Percentiles rank a stretch among this genome's conserved stretches.
Conservation (phyloP, 2,888 invertebrate species). For the Tribolium freemani region DNA sequence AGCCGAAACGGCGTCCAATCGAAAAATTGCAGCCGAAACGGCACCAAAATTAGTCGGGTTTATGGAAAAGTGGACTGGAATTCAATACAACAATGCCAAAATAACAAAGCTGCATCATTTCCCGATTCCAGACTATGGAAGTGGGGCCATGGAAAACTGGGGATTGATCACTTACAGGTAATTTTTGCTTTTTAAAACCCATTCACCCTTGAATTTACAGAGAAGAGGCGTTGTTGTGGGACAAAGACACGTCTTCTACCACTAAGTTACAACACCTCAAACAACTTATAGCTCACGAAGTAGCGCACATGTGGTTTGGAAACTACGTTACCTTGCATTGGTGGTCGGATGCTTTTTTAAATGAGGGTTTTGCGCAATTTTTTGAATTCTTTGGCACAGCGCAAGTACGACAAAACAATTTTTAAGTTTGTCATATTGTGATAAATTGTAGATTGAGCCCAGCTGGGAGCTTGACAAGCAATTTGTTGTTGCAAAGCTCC, state of each 20-base stretch:
- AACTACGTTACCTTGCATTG: constrained; percentile 81
- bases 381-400: constrained; percentile 75
- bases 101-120: constrained; percentile 84
- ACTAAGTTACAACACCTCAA: constrained; percentile 76
- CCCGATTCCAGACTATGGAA: constrained; percentile 87
- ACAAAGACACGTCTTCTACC: constrained; percentile 69
- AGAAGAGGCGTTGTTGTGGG: constrained; percentile 73
- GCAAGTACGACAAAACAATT: constrained; percentile 41
- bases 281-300: constrained; percentile 81
- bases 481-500: constrained; percentile 50
- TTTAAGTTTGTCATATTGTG: not conserved
- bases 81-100: constrained; percentile 52
- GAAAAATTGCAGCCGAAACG: constrained; percentile 47
- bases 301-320: constrained; percentile 89
- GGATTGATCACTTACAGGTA: constrained; percentile 81
- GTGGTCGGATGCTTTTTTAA: constrained; percentile 84
- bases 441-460: constrained; percentile 34
- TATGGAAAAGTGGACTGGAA: constrained; percentile 50
- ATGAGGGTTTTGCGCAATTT: constrained; percentile 82
- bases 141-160: constrained; percentile 95
- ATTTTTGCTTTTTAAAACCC: not conserved
- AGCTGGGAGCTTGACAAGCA: constrained; percentile 51
- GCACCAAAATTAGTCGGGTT: constrained; percentile 46
- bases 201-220: constrained; percentile 58
- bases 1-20: constrained; percentile 32